phyloP scores from a whole-genome alignment of 2,888 invertebrate genomes.

The Hirtodrosophila cameraria region DNA sequence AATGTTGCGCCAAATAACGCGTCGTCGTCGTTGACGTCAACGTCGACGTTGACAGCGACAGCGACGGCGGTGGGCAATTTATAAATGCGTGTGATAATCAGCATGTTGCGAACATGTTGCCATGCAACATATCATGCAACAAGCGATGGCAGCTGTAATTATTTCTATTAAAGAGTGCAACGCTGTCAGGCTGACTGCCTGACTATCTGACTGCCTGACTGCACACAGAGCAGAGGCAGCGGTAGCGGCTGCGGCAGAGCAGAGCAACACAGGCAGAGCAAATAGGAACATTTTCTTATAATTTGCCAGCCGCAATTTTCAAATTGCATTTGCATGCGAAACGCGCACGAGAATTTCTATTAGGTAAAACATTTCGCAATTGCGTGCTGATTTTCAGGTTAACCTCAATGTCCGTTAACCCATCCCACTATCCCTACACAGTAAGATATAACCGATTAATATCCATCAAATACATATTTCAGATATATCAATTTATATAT shows the following conservation, averaged over 20 bases:
- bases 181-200: constrained; percentile 60
- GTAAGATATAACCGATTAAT: too few relatives aligned
- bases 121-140: constrained; percentile 58
- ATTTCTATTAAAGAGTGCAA: constrained; percentile 65
- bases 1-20: constrained; percentile 54
- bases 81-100: constrained; percentile 68
- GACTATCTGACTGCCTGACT: constrained; percentile 33
- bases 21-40: too few relatives aligned
- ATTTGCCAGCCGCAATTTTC: constrained; percentile 31
- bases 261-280: constrained; percentile 21
- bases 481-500: too few relatives aligned
- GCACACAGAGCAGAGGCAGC: constrained; percentile 1
- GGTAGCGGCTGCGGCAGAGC: constrained; percentile 6
- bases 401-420: constrained; percentile 11
- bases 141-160: constrained; percentile 59
- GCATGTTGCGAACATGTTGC: constrained; percentile 66
- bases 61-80: constrained; percentile 1
- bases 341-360: constrained; percentile 74
- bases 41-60: not conserved
- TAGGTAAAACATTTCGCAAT: constrained; percentile 77
- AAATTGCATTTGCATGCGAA: constrained; percentile 72
- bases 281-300: constrained; percentile 27
- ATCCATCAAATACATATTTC: too few relatives aligned
- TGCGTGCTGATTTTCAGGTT: constrained; percentile 77
- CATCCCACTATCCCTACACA: not conserved